phyloP scores from a whole-genome alignment of 2,113 vertebrate genomes.

The Tiliqua scincoides region DNA sequence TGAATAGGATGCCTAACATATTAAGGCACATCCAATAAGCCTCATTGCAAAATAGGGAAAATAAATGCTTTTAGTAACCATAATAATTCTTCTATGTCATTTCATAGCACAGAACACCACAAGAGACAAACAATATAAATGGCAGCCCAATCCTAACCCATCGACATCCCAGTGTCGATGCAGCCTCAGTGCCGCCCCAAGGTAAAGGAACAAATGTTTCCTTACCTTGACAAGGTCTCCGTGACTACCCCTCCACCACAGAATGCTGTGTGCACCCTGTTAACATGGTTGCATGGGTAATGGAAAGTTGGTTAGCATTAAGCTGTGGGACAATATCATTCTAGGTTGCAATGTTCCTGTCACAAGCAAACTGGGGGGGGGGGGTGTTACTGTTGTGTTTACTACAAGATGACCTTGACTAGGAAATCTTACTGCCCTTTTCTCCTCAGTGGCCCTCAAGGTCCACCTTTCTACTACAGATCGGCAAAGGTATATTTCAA shows the following conservation, averaged over 20 bases:
- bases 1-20: background rate
- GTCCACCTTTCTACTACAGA: background rate
- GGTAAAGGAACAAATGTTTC: background rate
- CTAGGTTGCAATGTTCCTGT: background rate
- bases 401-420: background rate
- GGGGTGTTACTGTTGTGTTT: background rate
- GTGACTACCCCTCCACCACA: too few species aligned
- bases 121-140: background rate
- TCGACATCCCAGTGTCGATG: too few species aligned
- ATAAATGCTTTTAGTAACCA: background rate
- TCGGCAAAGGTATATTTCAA: conserved; percentile 8
- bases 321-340: background rate
- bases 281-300: too few species aligned
- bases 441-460: background rate
- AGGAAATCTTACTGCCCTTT: background rate
- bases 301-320: too few species aligned
- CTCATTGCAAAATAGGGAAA: background rate
- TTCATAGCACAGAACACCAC: background rate
- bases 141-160: too few species aligned
- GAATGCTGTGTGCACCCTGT: too few species aligned
- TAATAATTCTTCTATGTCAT: background rate
- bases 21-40: background rate
- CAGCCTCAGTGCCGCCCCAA: too few species aligned
- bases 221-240: too few species aligned
- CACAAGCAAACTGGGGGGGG: background rate